Evolutionary conservation across 2,113 vertebrate genomes (phyloP).

Genomic region (Bubalus kerabau): DNA sequence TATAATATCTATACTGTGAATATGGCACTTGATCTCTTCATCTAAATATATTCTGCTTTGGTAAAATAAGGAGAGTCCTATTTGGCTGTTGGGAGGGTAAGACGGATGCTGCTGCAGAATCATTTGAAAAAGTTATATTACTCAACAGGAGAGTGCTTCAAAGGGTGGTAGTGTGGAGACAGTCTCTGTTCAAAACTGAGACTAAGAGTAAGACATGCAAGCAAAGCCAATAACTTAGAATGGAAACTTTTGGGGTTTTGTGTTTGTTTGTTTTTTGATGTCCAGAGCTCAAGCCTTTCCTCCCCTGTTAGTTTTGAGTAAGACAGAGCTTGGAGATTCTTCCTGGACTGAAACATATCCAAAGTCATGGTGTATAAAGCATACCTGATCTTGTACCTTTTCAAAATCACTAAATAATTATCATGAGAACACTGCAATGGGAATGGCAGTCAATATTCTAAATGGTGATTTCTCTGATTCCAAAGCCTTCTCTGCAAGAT

Average conservation of each 20-base stretch:
- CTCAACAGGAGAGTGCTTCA: neutral
- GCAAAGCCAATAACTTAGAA: neutral
- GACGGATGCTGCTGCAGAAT: neutral
- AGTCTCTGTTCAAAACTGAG: neutral
- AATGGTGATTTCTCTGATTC: conserved; percentile 69
- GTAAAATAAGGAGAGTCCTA: neutral
- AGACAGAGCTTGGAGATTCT: neutral
- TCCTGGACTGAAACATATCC: neutral
- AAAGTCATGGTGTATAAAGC: neutral
- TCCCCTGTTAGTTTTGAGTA: neutral
- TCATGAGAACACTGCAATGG: conserved; percentile 38
- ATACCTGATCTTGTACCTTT: conserved; percentile 30
- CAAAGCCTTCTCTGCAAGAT: conserved; percentile 62
- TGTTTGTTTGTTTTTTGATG: neutral
- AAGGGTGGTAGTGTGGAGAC: neutral
- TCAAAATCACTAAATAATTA: conserved; percentile 51
- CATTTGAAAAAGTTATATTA: neutral
- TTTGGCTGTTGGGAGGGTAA: neutral
- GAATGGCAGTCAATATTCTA: conserved; percentile 57
- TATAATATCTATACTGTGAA: neutral
- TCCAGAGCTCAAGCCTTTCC: neutral
- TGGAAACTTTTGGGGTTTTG: neutral
- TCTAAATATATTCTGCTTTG: neutral
- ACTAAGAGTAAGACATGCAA: neutral
- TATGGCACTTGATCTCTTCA: neutral